Percentiles rank a stretch among this genome's conserved stretches.
These are phyloP conservation scores for Gari tellinella DNA, from an alignment of 2,888 invertebrate genomes.

Conservation along the genomic window DNA sequence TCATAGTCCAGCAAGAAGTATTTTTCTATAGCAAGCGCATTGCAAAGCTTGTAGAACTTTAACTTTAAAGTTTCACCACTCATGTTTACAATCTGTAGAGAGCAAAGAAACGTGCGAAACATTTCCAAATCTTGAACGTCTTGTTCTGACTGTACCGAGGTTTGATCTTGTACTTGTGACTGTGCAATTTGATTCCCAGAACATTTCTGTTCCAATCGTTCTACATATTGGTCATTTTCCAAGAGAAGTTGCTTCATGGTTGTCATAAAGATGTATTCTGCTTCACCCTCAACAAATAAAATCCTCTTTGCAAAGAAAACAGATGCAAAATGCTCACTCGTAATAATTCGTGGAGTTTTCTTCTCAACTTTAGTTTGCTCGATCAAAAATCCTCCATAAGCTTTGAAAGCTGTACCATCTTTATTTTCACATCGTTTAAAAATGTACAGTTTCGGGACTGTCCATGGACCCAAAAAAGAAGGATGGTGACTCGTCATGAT, in stretches of 20 bases:
- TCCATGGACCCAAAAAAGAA: conserved; percentile 13
- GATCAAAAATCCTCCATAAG: background rate
- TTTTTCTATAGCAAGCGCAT: conserved; percentile 2
- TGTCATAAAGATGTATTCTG: conserved; percentile 4
- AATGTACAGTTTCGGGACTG: conserved; percentile 4
- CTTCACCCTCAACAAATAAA: conserved; percentile 15
- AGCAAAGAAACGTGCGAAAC: background rate
- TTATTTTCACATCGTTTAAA: conserved; percentile 1
- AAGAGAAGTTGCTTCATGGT: conserved; percentile 2
- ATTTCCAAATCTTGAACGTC: no score
- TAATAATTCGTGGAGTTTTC: conserved; percentile 1
- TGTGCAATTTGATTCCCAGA: background rate
- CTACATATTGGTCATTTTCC: background rate
- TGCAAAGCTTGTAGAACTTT: conserved; percentile 6
- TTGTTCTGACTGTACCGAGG: no score
- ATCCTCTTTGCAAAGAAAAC: conserved; percentile 14
- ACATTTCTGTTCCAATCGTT: background rate
- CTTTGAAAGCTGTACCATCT: background rate
- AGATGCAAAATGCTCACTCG: background rate
- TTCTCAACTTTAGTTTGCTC: background rate
- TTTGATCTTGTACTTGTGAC: no score
- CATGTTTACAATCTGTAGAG: conserved; percentile 5
- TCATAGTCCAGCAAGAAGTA: conserved; percentile 14
- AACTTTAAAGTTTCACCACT: conserved; percentile 4
- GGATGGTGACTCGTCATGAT: conserved; percentile 16